Conservation (phyloP, 2,888 invertebrate genomes). For the Lithophane ornitopus region DNA sequence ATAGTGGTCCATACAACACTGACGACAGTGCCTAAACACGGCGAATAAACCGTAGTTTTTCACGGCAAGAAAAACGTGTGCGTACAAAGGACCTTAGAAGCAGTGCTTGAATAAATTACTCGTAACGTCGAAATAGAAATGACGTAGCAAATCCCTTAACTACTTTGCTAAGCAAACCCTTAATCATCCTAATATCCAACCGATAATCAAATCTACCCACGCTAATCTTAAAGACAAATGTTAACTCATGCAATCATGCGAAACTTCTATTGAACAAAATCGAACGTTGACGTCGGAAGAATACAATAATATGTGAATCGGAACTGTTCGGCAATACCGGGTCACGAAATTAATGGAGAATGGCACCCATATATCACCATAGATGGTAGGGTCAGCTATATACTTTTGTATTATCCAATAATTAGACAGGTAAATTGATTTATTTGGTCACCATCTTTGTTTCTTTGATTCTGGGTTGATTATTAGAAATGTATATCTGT, state of each 20-base stretch:
- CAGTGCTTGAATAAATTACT: background rate
- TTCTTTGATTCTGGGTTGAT: background rate
- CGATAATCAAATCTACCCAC: conserved; percentile 27
- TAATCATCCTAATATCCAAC: conserved; percentile 10
- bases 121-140: background rate
- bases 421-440: conserved; percentile 10
- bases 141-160: background rate
- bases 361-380: conserved; percentile 33
- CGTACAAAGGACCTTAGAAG: background rate
- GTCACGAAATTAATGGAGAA: conserved; percentile 45
- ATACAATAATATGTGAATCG: conserved; percentile 34
- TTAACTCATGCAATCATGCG: conserved; percentile 26
- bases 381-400: conserved; percentile 25
- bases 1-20: too few species aligned
- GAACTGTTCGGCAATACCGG: conserved; percentile 25
- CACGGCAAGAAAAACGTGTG: too few species aligned
- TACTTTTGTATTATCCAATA: conserved; percentile 1
- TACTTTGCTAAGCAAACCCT: background rate
- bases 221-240: conserved; percentile 39
- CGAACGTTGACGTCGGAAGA: conserved; percentile 33
- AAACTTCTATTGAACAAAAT: conserved; percentile 26
- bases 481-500: background rate
- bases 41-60: too few species aligned
- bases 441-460: background rate
- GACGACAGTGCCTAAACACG: too few species aligned